Conservation (phyloP, 2,113 vertebrate species). For the Hymenochirus boettgeri region DNA sequence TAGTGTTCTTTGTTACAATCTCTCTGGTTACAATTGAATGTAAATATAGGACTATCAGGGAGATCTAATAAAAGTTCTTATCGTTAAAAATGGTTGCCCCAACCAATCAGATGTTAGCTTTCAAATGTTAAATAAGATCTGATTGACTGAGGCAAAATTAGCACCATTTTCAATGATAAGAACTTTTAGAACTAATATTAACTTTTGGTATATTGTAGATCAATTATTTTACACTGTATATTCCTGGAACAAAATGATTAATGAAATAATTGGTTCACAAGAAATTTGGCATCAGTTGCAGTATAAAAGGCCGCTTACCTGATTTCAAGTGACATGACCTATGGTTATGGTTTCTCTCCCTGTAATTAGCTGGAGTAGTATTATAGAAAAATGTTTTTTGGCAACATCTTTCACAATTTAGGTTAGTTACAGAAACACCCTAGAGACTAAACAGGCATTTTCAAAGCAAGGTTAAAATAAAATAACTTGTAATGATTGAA, state of each 20-base stretch:
- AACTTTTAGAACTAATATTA: too few species aligned
- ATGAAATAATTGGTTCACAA: too few species aligned
- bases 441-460: slow-evolving; percentile 18
- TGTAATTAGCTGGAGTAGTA: not conserved
- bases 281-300: too few species aligned
- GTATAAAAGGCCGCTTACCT: too few species aligned
- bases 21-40: not conserved
- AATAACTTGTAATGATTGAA: slow-evolving; percentile 33
- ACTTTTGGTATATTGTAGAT: too few species aligned
- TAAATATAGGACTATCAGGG: not conserved
- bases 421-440: slow-evolving; percentile 24
- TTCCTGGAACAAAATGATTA: too few species aligned
- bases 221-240: too few species aligned
- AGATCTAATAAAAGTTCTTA: not conserved
- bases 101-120: too few species aligned
- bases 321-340: not conserved
- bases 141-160: too few species aligned
- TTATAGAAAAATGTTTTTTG: not conserved
- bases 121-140: too few species aligned
- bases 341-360: not conserved
- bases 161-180: too few species aligned
- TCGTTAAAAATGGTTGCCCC: too few species aligned
- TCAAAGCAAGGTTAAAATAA: slow-evolving; percentile 30
- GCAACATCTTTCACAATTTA: slow-evolving; percentile 5
- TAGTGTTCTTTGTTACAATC: not conserved